Base-by-base conservation (phyloP, 92 coral and sea anemone species). In the Plumapathes pennacea region DNA sequence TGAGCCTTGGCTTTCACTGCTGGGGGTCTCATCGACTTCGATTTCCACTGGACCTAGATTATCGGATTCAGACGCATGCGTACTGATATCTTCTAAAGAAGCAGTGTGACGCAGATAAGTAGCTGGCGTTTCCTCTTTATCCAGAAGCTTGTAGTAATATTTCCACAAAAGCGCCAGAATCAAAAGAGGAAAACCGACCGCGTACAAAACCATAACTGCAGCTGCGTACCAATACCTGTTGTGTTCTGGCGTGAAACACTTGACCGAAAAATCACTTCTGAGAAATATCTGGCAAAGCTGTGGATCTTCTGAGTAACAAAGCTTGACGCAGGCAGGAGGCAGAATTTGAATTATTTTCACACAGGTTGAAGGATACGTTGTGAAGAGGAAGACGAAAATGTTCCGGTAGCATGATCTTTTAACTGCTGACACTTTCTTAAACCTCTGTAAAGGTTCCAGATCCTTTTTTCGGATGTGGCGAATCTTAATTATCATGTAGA, bases 281-380 rank as follows among this genome's bases (percentile, higher is more conserved):
- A 68, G 66, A 2, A 54, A 38, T 11, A n/a, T 23, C n/a, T 13
- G 19, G 36, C 75, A 68, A 25, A 42, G 33, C 7, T 31, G 0
- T 9, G 54, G 18, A 7, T 54, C 27, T 11, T 33, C 38, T 32
- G 58, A 33, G 20, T 42, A 68, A 56, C 75, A 68, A 38, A 57
- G 23, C 19, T 25, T 37, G 32, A 30, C 64, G 36, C 75, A 68
- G 22, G 58, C 27, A 10, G 64, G 54, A 7, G 75, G 75, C 5
- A 68, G 47, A 68, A 68, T 68, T 39, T 30, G 75, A 41, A 57
- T 68, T 4, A 68, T 68, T 29, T 56, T 29, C 25, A 34, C 45
- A 14, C 64, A n/a, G 13, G 56, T 50, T 27, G 21, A 26, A 4
- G 56, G 56, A 24, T 50, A 50, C 18, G 33, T 14, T 6, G 56